Base-by-base conservation (phyloP, 2,797 vertebrate genomes). In the Ctenochaetus hawaiiensis region DNA sequence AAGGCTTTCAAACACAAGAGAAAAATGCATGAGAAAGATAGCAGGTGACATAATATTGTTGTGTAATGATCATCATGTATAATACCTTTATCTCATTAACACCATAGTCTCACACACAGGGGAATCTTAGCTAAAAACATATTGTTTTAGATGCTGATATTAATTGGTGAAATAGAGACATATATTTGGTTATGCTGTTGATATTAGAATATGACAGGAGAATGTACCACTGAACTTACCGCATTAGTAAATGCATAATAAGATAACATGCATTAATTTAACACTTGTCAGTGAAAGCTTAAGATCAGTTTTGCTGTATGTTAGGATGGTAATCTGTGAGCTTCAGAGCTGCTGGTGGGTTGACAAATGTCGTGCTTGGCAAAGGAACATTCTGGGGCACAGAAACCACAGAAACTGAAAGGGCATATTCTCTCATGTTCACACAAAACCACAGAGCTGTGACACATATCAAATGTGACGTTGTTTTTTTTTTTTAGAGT, bases 21-120 rank as follows among this genome's bases (percentile, higher is more conserved):
- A 56, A 59, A 52, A 66, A 77, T 49, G 66, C 49, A 34, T 1
- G 51, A 37, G 67, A 67, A 44, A 30, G 61, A 67, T 7, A 44
- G 48, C 16, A 52, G 54, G 75, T 87, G 73, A 86, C 82, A 83
- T 67, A 76, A 87, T 34, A 34, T 12, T 58, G 71, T 69, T 82
- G 77, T 58, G 70, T 69, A 61, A 83, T 12, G 49, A 77, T 34
- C 49, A 58, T 56, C 22, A 48, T 9, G 39, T 9, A 12, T 41
- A 41, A 41, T 41, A 12, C 8, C 11, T 9, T 41, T 41, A 41
- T 41, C 12, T 11, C 39, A 41, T 41, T 9, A 9, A 41, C 11
- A 41, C 12, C 12, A 41, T 1, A 41, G 11, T 41, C 39, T 41
- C 2, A 41, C 2, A 8, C 39, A 41, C 1, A 2, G 1, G 10